Evolutionary conservation across 2,888 invertebrate genomes (phyloP), one percentile per base, ranked within the genome.

Genomic region (Pseudanteris insignis): DNA sequence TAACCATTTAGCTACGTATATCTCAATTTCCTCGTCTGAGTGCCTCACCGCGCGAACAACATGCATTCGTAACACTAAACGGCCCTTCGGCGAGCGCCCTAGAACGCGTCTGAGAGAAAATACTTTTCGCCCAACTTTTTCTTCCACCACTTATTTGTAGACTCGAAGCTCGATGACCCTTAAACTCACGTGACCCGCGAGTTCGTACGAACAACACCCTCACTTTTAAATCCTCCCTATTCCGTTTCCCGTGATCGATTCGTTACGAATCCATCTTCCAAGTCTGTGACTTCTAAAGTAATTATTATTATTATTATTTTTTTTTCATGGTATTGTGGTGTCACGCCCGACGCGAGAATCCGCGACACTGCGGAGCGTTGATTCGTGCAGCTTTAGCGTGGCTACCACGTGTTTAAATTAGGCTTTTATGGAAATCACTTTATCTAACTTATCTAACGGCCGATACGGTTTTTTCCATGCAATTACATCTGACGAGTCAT

Each of bases 81-180:
- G 25, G 25, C 38, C 7, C 32, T 25, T 30, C 30, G 30, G 2
- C 14, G 8, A 11, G 6, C 24, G 9, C n/a, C n/a, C n/a, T 37
- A 10, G 26, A 46, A 32, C 8, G 26, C 44, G 24, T 48, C 14
- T 36, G 11, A 48, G 54, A 48, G 38, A 55, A 55, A 55, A 55
- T 55, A 48, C 26, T 34, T 47, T 38, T 46, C 30, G 48, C 29
- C 37, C 44, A 29, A 61, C 43, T 38, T 43, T 8, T 44, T 28
- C 12, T 54, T 34, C 50, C 55, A 62, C 21, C 34, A 24, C 43
- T 46, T 54, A 53, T 58, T 54, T 38, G 34, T 58, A 58, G 46
- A 41, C 47, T 53, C 51, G 63, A 63, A 63, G 63, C 63, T 63
- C 58, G 54, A 63, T 58, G 50, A 51, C 41, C 48, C 51, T 48